phyloP scores from a whole-genome alignment of 2,888 invertebrate genomes.

The Iphiclides podalirius region DNA sequence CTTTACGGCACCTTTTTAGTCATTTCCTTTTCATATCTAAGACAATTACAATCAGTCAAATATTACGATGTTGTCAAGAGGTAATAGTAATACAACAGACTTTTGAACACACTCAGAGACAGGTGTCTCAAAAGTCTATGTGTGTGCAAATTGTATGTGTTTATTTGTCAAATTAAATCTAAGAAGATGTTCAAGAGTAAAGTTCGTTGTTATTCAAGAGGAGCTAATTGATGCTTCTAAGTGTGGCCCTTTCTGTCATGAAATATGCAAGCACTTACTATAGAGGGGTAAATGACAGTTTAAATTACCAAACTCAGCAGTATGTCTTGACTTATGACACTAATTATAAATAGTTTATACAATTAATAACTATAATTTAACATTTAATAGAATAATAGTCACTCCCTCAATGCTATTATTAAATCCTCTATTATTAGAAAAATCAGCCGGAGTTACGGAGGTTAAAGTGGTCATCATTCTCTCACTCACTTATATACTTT shows the following conservation, averaged over 20 bases:
- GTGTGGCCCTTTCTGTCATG: too few relatives aligned
- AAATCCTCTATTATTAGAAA: neutral
- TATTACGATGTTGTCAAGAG: neutral
- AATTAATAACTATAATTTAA: neutral
- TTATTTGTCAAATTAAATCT: too few relatives aligned
- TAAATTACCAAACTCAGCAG: neutral
- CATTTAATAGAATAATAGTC: constrained; percentile 2
- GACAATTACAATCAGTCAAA: neutral
- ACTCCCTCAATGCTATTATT: neutral
- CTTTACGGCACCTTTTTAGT: too few relatives aligned
- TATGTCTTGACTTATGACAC: constrained; percentile 1
- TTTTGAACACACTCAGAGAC: too few relatives aligned
- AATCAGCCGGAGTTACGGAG: constrained; percentile 1
- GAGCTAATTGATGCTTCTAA: too few relatives aligned
- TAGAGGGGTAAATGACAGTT: neutral
- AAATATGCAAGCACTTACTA: neutral
- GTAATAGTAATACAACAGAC: neutral
- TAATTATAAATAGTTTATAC: constrained; percentile 1
- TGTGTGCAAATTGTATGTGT: too few relatives aligned
- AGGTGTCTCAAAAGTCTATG: too few relatives aligned
- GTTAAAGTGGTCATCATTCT: too few relatives aligned
- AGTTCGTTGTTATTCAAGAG: too few relatives aligned
- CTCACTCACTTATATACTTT: too few relatives aligned
- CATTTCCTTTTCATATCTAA: neutral
- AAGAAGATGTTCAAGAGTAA: too few relatives aligned